phyloP scores from a whole-genome alignment of 2,113 vertebrate genomes.

The Typhlomys cinereus region DNA sequence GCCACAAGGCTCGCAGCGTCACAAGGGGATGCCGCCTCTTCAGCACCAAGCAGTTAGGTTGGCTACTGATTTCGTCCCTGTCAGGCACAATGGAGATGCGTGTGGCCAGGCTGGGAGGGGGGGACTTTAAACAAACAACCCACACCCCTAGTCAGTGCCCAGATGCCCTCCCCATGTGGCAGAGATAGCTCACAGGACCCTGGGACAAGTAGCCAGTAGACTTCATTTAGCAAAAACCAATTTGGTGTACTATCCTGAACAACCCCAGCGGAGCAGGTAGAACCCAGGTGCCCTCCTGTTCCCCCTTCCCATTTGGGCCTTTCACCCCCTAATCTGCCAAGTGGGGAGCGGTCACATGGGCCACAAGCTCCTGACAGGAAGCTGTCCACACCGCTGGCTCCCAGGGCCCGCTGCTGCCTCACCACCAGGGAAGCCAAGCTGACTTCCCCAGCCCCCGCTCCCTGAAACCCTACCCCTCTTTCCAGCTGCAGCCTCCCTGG shows the following conservation, averaged over 20 bases:
- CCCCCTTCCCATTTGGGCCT: conserved; percentile 29
- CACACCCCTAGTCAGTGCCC: neutral
- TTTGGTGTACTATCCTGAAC: conserved; percentile 1
- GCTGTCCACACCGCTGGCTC: conserved; percentile 72
- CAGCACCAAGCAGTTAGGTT: neutral
- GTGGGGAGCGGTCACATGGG: conserved; percentile 70
- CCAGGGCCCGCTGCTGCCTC: conserved; percentile 53
- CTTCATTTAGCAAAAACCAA: conserved; percentile 43
- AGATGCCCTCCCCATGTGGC: neutral
- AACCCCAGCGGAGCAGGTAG: conserved; percentile 2
- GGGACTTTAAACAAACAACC: conserved; percentile 48
- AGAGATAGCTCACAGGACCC: neutral
- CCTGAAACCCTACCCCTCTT: conserved; percentile 76
- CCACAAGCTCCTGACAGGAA: conserved; percentile 74
- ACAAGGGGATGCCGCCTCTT: neutral
- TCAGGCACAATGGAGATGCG: conserved; percentile 13
- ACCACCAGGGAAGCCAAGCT: conserved; percentile 57
- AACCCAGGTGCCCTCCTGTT: neutral
- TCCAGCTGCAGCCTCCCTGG: conserved; percentile 79
- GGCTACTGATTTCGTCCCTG: conserved; percentile 30
- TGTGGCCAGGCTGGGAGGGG: conserved; percentile 47
- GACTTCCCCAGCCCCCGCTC: conserved; percentile 48
- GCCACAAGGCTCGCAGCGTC: neutral
- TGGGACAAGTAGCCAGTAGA: conserved; percentile 51
- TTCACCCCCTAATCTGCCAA: conserved; percentile 72